Percentiles rank a stretch among this genome's conserved stretches.
phyloP scores from a whole-genome alignment of 2,113 vertebrate species.

The Ploceus nigricollis region DNA sequence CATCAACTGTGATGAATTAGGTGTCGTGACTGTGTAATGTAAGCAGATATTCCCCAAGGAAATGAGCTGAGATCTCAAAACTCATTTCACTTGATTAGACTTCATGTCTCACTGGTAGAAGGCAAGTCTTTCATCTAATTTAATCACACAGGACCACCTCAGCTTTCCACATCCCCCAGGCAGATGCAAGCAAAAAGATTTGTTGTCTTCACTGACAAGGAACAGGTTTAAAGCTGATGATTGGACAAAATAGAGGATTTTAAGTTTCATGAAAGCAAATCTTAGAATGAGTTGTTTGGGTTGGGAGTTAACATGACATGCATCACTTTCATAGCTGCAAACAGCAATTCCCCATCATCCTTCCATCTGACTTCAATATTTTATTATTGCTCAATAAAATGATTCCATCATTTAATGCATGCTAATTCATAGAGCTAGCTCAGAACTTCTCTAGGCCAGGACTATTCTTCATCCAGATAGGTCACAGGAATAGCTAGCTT shows the following conservation, averaged over 20 bases:
- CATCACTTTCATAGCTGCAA: conserved; percentile 45
- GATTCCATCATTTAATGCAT: conserved; percentile 1
- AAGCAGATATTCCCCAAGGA: conserved; percentile 75
- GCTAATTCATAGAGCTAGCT: conserved; percentile 35
- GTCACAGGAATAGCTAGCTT: background rate
- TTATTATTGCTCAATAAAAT: conserved; percentile 61
- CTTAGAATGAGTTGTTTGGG: conserved; percentile 64
- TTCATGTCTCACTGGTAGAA: conserved; percentile 69
- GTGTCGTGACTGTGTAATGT: conserved; percentile 72
- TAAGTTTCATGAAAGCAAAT: conserved; percentile 69
- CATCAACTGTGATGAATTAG: conserved; percentile 75
- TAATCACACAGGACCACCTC: conserved; percentile 77
- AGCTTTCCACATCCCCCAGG: conserved; percentile 70
- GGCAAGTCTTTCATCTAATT: conserved; percentile 80
- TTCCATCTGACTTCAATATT: conserved; percentile 48
- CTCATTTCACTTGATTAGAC: conserved; percentile 83
- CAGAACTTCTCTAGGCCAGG: conserved; percentile 29
- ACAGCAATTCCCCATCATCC: conserved; percentile 49
- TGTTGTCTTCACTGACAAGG: conserved; percentile 77
- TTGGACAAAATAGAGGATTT: conserved; percentile 68
- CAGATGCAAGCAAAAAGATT: conserved; percentile 73
- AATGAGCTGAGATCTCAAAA: conserved; percentile 79
- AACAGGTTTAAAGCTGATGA: conserved; percentile 75
- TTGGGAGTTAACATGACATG: conserved; percentile 67
- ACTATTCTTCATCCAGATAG: background rate